Conservation (phyloP, 2,113 vertebrate species). For the Carassius gibelio region DNA sequence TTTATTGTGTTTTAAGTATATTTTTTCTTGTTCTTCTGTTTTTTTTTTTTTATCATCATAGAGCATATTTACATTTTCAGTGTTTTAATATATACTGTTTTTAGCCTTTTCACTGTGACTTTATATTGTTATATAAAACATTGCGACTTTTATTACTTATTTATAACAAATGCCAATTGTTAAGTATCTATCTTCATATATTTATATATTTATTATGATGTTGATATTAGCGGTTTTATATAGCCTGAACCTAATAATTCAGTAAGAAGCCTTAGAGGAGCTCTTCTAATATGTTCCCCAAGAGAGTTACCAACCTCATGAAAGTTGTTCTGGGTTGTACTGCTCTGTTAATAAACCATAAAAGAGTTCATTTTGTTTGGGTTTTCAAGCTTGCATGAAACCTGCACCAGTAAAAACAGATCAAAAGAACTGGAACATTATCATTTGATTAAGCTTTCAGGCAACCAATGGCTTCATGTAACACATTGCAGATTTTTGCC, state of each 20-base stretch:
- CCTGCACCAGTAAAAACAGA: neutral
- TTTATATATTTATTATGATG: constrained; percentile 45
- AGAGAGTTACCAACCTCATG: neutral
- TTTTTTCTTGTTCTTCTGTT: constrained; percentile 31
- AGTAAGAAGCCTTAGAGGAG: neutral
- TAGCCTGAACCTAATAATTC: constrained; percentile 11
- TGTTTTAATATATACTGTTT: constrained; percentile 26
- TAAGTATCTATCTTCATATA: constrained; percentile 17
- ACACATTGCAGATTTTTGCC: neutral
- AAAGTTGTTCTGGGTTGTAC: constrained; percentile 18
- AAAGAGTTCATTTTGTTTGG: constrained; percentile 7
- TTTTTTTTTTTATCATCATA: constrained; percentile 13
- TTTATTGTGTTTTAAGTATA: constrained; percentile 13
- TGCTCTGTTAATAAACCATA: constrained; percentile 1
- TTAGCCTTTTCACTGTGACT: neutral
- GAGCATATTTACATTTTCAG: constrained; percentile 34
- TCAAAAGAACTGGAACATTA: neutral
- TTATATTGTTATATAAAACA: constrained; percentile 22
- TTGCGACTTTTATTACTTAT: neutral
- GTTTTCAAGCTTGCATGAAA: neutral
- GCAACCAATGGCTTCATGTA: neutral
- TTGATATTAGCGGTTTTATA: constrained; percentile 15
- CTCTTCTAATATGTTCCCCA: constrained; percentile 15
- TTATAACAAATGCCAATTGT: constrained; percentile 6
- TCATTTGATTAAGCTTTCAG: neutral